Base-by-base conservation (phyloP, 2,888 invertebrate species). In the Oligia latruncula region DNA sequence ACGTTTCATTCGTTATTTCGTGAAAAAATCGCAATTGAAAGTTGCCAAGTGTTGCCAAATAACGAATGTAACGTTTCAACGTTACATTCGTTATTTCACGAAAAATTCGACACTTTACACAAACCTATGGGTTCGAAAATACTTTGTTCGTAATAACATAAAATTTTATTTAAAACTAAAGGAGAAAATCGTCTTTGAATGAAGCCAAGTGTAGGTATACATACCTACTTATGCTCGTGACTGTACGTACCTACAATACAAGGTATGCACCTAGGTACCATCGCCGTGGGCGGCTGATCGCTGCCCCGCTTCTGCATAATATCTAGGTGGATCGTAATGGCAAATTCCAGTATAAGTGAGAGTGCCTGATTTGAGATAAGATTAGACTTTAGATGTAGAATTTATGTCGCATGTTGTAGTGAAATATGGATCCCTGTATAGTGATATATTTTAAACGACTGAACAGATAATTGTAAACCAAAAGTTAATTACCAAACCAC, bases 291-390 rank as follows among this genome's bases (percentile, higher is more conserved):
- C 90, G 92, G 85, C 82, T 84, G 88, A 81, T 89, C 90, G 84
- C 82, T 89, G 91, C 89, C 89, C 86, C 87, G 91, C 90, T 92
- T 92, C 89, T 89, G 90, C 83, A 88, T 89, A 90, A 83, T 88
- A 90, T 91, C 88, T 88, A 90, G 87, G 91, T 88, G 87, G 84
- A 87, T 90, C 86, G 90, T 90, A 91, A 86, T 91, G 91, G 90
- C 87, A 90, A 91, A 91, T 93, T 91, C 93, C 91, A 89, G 87
- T 88, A 84, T 82, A 90, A 93, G 93, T 93, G 94, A 93, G 94
- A 94, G 94, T 93, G 90, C 85, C 78, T 74, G 83, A 87, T 85
- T 77, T 83, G 52, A 83, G 81, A 83, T 88, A 82, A 87, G 68
- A 87, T 85, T 81, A 40, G 65, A 78, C 72, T 84, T 84, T 75